Evolutionary conservation across 2,888 invertebrate genomes (phyloP).

Genomic region (Tanaodytes sp.): DNA sequence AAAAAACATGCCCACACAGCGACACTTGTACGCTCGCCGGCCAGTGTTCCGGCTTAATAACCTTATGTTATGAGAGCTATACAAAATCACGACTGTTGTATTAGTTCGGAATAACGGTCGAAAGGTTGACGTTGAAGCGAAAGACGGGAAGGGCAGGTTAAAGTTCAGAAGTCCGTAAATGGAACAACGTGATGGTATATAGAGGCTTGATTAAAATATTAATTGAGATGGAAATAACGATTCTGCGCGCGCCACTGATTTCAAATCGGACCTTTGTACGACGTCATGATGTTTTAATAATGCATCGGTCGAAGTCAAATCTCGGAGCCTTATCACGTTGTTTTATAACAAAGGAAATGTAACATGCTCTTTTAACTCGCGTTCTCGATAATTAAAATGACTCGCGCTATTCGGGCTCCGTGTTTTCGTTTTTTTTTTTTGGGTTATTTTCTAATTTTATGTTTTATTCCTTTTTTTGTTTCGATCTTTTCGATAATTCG

Average conservation of each 20-base stretch:
- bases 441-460: too few species aligned
- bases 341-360: constrained; percentile 46
- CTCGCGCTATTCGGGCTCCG: constrained; percentile 5
- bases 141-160: constrained; percentile 55
- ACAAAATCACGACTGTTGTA: constrained; percentile 42
- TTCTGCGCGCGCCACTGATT: constrained; percentile 64
- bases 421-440: background rate
- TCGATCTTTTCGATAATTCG: too few species aligned
- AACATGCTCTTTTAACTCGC: constrained; percentile 46
- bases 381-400: constrained; percentile 49
- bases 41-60: constrained; percentile 25
- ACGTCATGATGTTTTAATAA: constrained; percentile 55
- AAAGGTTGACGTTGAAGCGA: constrained; percentile 53
- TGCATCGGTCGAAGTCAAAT: constrained; percentile 50
- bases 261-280: constrained; percentile 56
- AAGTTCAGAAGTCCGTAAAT: constrained; percentile 67
- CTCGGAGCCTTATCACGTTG: constrained; percentile 42
- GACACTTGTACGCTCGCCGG: too few species aligned
- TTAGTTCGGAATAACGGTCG: constrained; percentile 51
- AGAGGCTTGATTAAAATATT: constrained; percentile 73
- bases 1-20: background rate
- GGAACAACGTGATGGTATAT: constrained; percentile 68
- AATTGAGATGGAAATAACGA: constrained; percentile 73
- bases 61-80: constrained; percentile 44
- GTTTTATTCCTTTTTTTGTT: too few species aligned